phyloP scores from a whole-genome alignment of 2,113 vertebrate species.

The Tylochromis polylepis region DNA sequence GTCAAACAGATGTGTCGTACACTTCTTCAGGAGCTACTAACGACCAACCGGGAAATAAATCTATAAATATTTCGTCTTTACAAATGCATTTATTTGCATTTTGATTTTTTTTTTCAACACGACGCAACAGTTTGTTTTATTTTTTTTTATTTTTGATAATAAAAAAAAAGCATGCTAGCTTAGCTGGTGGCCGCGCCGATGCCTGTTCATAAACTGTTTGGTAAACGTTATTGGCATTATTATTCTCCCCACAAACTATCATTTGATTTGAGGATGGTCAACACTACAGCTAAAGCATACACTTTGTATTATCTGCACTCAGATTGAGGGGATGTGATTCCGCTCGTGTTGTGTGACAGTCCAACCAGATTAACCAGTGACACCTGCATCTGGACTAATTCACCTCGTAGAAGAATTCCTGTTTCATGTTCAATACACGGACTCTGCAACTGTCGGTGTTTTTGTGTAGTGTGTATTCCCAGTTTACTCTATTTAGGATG shows the following conservation, averaged over 20 bases:
- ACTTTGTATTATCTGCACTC: neutral
- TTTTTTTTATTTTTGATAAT: neutral
- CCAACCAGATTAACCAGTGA: neutral
- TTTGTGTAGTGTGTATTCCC: neutral
- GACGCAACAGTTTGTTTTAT: neutral
- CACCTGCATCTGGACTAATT: neutral
- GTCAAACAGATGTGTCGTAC: neutral
- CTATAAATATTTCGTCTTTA: neutral
- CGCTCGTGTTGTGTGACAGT: neutral
- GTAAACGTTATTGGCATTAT: neutral
- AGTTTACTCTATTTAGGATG: neutral
- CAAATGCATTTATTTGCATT: neutral
- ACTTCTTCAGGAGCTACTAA: neutral
- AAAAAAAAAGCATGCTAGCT: neutral
- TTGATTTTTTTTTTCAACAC: neutral
- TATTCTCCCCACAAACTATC: neutral
- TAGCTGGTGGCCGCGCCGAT: neutral
- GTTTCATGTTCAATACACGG: neutral
- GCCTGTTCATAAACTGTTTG: neutral
- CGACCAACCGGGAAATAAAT: neutral
- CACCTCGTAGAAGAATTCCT: rapidly evolving
- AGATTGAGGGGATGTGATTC: neutral
- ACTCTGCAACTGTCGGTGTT: neutral
- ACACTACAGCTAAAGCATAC: neutral
- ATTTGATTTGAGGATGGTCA: neutral